A percentile compares a stretch with the other conserved stretches of the same genome.
phyloP scores from a whole-genome alignment of 1,140 invertebrate genomes.

The Ips typographus region DNA sequence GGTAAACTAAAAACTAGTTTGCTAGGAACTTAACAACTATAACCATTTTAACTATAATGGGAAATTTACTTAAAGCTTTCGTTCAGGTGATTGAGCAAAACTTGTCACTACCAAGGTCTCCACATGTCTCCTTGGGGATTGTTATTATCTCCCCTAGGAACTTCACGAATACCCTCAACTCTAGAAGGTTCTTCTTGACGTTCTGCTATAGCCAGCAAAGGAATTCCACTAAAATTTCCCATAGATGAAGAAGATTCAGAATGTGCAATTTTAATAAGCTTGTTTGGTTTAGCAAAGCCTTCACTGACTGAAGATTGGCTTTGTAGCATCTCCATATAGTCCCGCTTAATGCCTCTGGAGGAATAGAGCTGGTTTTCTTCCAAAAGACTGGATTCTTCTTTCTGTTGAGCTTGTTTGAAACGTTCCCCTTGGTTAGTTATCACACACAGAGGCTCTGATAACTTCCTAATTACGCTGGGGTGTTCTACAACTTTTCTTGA shows the following conservation, averaged over 20 bases:
- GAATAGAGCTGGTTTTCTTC: constrained; percentile 43
- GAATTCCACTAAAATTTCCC: not conserved
- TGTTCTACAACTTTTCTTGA: constrained; percentile 30
- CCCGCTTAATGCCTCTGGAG: constrained; percentile 39
- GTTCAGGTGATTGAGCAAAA: not conserved
- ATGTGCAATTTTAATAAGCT: constrained; percentile 25
- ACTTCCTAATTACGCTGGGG: constrained; percentile 36
- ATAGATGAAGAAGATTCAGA: constrained; percentile 16
- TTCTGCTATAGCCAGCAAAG: not conserved
- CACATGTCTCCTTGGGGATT: constrained; percentile 43
- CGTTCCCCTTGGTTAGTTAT: constrained; percentile 50
- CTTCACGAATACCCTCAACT: not conserved
- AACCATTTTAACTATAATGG: not conserved
- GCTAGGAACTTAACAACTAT: not conserved
- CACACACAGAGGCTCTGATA: constrained; percentile 46
- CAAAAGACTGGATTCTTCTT: constrained; percentile 41
- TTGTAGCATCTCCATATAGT: constrained; percentile 32
- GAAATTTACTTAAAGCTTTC: not conserved
- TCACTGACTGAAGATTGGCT: constrained; percentile 26
- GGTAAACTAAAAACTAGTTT: not conserved
- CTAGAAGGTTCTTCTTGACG: constrained; percentile 5
- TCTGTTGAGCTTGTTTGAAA: constrained; percentile 46
- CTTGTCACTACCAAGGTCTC: constrained; percentile 41
- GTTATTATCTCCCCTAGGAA: constrained; percentile 2
- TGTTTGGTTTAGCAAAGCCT: constrained; percentile 11